Conservation (phyloP, 1,140 invertebrate genomes). For the Eumeta japonica region DNA sequence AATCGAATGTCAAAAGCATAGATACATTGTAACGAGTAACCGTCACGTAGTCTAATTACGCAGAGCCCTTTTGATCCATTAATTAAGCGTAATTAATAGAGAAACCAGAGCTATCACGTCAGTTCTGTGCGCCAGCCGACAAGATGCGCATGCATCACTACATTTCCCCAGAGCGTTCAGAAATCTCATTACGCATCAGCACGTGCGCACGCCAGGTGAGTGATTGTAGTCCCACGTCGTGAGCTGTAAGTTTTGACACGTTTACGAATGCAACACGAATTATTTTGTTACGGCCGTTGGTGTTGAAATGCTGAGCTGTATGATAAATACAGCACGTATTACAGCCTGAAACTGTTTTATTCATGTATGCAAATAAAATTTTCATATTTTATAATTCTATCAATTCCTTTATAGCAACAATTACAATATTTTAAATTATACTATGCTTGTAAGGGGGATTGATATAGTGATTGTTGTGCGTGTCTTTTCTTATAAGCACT, state of each 20-base stretch:
- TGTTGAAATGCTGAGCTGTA: no score
- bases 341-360: no score
- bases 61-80: not conserved
- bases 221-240: slow-evolving; percentile 16
- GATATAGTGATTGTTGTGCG: no score
- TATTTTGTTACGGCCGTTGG: no score
- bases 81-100: not conserved
- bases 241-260: slow-evolving; percentile 22
- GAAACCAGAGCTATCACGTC: slow-evolving; percentile 17
- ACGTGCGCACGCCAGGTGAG: slow-evolving; percentile 30
- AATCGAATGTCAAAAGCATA: not conserved
- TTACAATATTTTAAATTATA: no score
- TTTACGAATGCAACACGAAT: slow-evolving; percentile 35
- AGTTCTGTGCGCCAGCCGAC: slow-evolving; percentile 27
- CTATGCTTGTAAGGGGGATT: no score
- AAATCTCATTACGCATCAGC: slow-evolving; percentile 38
- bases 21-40: not conserved
- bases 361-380: no score
- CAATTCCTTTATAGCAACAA: no score
- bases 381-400: no score
- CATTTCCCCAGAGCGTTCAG: slow-evolving; percentile 36
- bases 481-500: no score
- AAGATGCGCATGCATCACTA: no score
- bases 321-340: no score
- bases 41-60: not conserved